These are phyloP conservation scores for Aphelocoma coerulescens DNA, from an alignment of 2,113 vertebrate species.

Conservation along the genomic window DNA sequence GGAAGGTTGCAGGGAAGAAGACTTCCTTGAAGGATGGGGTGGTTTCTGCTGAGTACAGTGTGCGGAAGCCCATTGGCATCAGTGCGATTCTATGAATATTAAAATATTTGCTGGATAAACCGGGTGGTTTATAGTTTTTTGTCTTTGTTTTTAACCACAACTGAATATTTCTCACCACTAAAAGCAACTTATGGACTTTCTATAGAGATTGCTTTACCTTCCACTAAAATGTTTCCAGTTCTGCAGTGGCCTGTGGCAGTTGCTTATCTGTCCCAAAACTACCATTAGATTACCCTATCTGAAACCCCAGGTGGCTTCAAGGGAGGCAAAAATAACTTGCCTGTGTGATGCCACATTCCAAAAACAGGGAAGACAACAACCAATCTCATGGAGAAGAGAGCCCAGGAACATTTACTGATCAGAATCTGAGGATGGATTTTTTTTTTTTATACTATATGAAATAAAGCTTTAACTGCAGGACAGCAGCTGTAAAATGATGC, in stretches of 20 bases:
- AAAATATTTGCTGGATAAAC: conserved; percentile 28
- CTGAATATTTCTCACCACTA: background rate
- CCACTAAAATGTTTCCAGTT: background rate
- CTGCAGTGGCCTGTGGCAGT: background rate
- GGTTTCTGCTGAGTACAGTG: background rate
- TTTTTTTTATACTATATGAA: background rate
- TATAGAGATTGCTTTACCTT: background rate
- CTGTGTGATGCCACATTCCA: background rate
- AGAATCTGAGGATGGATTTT: background rate
- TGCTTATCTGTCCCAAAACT: background rate
- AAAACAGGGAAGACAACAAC: background rate
- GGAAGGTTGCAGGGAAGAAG: background rate
- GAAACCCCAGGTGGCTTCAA: background rate
- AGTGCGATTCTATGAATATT: conserved; percentile 10
- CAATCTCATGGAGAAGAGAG: background rate
- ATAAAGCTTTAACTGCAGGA: background rate
- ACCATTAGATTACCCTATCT: background rate
- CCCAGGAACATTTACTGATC: background rate
- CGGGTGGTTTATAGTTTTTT: background rate
- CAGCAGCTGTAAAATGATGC: background rate
- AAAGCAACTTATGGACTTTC: background rate
- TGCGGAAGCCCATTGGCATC: background rate
- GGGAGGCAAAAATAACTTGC: background rate
- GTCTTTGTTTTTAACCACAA: background rate
- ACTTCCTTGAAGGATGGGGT: background rate